Percentiles rank a stretch among this genome's conserved stretches.
Conservation (phyloP, 2,797 vertebrate genomes). For the Gadopsis bispinosus region DNA sequence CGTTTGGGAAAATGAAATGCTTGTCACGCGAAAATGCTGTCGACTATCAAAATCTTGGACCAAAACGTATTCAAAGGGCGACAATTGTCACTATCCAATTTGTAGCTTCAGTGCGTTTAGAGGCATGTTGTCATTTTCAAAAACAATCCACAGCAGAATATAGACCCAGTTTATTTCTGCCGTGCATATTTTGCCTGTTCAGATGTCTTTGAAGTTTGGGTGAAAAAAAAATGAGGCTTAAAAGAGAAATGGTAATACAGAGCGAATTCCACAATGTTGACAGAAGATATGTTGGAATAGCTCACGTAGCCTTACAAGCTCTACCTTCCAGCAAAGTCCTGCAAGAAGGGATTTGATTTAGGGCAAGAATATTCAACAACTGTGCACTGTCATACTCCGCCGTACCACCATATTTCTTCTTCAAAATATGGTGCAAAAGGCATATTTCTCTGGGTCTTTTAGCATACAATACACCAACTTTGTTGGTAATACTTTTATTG, state of each 20-base stretch:
- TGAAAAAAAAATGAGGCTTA: slow-evolving; percentile 7
- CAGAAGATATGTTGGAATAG: slow-evolving; percentile 44
- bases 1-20: slow-evolving; percentile 68
- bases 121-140: slow-evolving; percentile 59
- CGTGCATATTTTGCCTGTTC: slow-evolving; percentile 39
- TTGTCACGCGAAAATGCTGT: slow-evolving; percentile 64
- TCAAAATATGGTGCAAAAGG: slow-evolving; percentile 16
- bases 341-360: slow-evolving; percentile 45
- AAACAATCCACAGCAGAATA: slow-evolving; percentile 33
- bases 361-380: slow-evolving; percentile 36
- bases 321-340: slow-evolving; percentile 46
- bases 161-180: slow-evolving; percentile 46
- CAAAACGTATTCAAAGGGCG: slow-evolving; percentile 64
- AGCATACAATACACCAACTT: slow-evolving; percentile 29
- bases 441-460: slow-evolving; percentile 13
- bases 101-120: slow-evolving; percentile 64
- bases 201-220: slow-evolving; percentile 56
- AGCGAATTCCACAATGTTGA: slow-evolving; percentile 48
- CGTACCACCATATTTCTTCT: slow-evolving; percentile 21
- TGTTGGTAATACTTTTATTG: slow-evolving; percentile 47
- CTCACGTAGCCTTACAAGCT: slow-evolving; percentile 29
- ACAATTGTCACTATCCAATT: slow-evolving; percentile 66
- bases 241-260: slow-evolving; percentile 28
- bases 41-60: slow-evolving; percentile 59
- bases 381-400: slow-evolving; percentile 5